These are phyloP conservation scores for Sclerurus mexicanus DNA, from an alignment of 2,113 vertebrate species.

Conservation along the genomic window DNA sequence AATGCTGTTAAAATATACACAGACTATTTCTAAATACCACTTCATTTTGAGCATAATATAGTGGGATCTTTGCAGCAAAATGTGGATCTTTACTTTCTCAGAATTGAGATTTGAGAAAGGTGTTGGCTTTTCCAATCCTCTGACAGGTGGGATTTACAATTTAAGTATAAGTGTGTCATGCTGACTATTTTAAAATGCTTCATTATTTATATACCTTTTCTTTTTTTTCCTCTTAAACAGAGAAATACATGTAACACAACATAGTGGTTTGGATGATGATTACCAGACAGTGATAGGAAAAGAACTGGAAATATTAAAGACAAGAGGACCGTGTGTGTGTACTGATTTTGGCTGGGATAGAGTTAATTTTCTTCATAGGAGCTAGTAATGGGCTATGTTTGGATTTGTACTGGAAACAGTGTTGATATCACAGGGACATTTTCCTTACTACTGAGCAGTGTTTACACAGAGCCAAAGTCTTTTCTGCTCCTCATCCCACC, in stretches of 20 bases:
- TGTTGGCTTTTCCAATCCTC: background rate
- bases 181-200: background rate
- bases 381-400: rapidly evolving
- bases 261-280: background rate
- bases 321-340: rapidly evolving
- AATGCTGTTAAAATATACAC: background rate
- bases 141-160: background rate
- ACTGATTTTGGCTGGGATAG: background rate
- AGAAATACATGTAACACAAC: background rate
- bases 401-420: background rate
- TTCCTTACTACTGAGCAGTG: background rate
- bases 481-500: background rate
- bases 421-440: background rate
- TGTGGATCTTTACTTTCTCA: background rate
- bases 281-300: background rate
- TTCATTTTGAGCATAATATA: background rate
- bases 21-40: background rate
- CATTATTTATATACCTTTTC: background rate
- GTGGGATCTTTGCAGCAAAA: background rate
- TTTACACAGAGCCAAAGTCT: background rate
- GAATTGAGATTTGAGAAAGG: background rate
- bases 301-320: background rate
- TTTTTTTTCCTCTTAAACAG: background rate
- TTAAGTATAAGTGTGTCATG: background rate
- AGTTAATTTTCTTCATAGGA: background rate